phyloP scores from a whole-genome alignment of 2,797 vertebrate species.

The Danionella dracula region DNA sequence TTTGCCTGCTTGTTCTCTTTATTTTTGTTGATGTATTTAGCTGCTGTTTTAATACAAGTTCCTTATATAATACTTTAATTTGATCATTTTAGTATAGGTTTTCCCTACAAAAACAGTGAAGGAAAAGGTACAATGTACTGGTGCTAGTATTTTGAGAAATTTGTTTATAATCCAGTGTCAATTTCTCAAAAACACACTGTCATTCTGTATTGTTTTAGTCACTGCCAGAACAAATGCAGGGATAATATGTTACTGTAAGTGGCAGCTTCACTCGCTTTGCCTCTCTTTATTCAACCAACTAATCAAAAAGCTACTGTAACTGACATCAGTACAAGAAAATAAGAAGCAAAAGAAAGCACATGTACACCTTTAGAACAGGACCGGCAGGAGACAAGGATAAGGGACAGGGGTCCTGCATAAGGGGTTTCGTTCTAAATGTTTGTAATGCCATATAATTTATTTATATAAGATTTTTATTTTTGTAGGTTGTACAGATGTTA shows the following conservation, averaged over 20 bases:
- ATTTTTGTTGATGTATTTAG: conserved; percentile 39
- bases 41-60: conserved; percentile 51
- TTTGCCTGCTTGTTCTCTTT: conserved; percentile 32
- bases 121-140: conserved; percentile 6
- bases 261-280: conserved; percentile 63
- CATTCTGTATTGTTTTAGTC: conserved; percentile 70
- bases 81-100: conserved; percentile 3
- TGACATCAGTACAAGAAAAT: conserved; percentile 48
- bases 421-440: conserved; percentile 72
- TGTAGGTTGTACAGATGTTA: conserved; percentile 97
- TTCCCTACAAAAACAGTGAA: conserved; percentile 31
- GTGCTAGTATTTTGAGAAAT: conserved; percentile 37
- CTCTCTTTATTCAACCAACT: conserved; percentile 53
- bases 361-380: conserved; percentile 49
- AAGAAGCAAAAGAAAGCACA: conserved; percentile 53
- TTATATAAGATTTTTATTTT: conserved; percentile 99
- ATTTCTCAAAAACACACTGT: conserved; percentile 41
- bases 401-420: conserved; percentile 59
- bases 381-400: conserved; percentile 44
- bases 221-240: conserved; percentile 78
- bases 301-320: conserved; percentile 62
- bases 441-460: conserved; percentile 95
- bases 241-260: conserved; percentile 61
- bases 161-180: conserved; percentile 22
- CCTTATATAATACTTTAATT: conserved; percentile 47